A percentile compares a stretch with the other conserved stretches of the same genome.
These are phyloP conservation scores for Dysidea cf. avara DNA, from an alignment of 37 sponge, comb jelly and placozoan species.

Conservation along the genomic window DNA sequence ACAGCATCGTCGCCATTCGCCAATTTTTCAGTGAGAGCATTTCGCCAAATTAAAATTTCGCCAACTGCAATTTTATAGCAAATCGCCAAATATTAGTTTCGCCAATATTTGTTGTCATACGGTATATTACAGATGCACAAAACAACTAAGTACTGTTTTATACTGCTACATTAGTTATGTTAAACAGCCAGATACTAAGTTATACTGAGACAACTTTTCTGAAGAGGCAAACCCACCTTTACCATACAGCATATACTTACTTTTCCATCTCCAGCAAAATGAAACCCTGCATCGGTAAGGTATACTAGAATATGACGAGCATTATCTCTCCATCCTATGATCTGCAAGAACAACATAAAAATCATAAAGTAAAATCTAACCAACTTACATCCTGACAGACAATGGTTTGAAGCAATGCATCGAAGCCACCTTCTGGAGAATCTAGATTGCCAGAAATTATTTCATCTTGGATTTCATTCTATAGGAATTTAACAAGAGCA, in stretches of 20 bases:
- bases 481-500: neutral
- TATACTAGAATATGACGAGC: constrained; percentile 83
- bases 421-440: constrained; percentile 86
- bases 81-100: too few species aligned
- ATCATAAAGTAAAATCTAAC: neutral
- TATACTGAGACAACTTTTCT: too few species aligned
- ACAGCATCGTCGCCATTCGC: too few species aligned
- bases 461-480: constrained; percentile 46
- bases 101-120: too few species aligned
- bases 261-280: constrained; percentile 94
- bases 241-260: constrained; percentile 25
- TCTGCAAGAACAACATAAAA: constrained; percentile 25
- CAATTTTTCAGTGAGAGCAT: too few species aligned
- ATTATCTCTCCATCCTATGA: constrained; percentile 87
- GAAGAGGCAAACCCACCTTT: too few species aligned
- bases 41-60: too few species aligned
- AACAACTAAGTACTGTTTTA: too few species aligned
- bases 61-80: too few species aligned
- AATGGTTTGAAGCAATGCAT: constrained; percentile 88
- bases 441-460: constrained; percentile 79
- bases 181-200: too few species aligned
- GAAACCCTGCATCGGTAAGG: constrained; percentile 90
- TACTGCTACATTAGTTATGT: too few species aligned
- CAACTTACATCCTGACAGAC: constrained; percentile 74
- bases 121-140: too few species aligned